Evolutionary conservation across 2,888 invertebrate genomes (phyloP).

Genomic region (Cryptocephalus moraei): DNA sequence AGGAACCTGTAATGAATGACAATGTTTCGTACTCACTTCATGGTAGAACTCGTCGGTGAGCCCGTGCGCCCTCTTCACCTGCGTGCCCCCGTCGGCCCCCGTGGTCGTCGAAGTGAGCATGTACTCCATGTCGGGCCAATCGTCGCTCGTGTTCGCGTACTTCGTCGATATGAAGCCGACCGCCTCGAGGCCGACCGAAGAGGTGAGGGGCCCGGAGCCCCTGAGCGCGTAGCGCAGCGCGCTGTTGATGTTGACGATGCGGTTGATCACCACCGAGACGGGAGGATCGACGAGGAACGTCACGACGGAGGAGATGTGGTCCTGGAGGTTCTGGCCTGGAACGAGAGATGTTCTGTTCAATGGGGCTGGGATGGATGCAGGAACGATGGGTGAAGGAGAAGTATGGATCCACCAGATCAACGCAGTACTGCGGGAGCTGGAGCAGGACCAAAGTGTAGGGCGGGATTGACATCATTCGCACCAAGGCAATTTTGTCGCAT

Average conservation of each 20-base stretch:
- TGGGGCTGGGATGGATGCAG: too few species aligned
- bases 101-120: conserved; percentile 79
- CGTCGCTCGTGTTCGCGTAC: conserved; percentile 75
- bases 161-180: conserved; percentile 83
- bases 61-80: conserved; percentile 72
- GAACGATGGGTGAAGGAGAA: too few species aligned
- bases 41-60: conserved; percentile 72
- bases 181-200: conserved; percentile 74
- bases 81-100: conserved; percentile 66
- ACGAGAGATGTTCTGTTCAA: neutral
- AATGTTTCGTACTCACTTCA: conserved; percentile 41
- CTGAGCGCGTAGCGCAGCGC: conserved; percentile 73
- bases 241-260: conserved; percentile 74
- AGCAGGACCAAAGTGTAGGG: too few species aligned
- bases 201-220: conserved; percentile 81
- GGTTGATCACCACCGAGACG: conserved; percentile 67
- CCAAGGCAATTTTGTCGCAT: too few species aligned
- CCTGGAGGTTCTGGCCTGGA: conserved; percentile 70
- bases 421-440: too few species aligned
- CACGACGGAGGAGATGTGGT: conserved; percentile 82
- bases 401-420: too few species aligned
- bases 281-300: conserved; percentile 73
- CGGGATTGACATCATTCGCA: too few species aligned
- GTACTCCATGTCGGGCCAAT: conserved; percentile 88
- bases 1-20: too few species aligned